Evolutionary conservation across 1,140 invertebrate genomes (phyloP).

Genomic region (Lasaia peninsularis): DNA sequence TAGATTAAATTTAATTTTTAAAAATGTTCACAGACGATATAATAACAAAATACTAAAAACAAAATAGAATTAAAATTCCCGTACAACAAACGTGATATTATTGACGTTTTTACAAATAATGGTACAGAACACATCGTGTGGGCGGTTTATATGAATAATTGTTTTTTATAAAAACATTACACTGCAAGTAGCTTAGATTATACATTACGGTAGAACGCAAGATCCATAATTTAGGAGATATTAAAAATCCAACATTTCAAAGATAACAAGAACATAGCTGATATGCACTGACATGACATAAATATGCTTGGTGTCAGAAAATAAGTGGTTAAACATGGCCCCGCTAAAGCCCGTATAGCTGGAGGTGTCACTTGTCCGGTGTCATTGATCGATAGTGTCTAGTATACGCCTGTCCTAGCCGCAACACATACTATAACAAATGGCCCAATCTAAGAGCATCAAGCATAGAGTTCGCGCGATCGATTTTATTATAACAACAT

Average conservation of each 20-base stretch:
- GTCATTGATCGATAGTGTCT: constrained; percentile 52
- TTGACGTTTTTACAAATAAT: no score
- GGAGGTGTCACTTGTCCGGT: constrained; percentile 42
- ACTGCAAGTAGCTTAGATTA: no score
- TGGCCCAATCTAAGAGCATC: constrained; percentile 1
- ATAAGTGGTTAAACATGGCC: constrained; percentile 7
- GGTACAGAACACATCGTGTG: no score
- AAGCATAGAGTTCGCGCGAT: not conserved
- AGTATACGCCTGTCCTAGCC: constrained; percentile 19
- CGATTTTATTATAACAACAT: no score
- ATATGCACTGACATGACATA: not conserved
- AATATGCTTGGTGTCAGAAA: constrained; percentile 2
- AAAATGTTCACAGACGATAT: no score
- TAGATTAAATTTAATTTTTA: no score
- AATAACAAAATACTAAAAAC: no score
- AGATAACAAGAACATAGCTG: not conserved
- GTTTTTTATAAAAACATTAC: no score
- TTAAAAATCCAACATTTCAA: not conserved
- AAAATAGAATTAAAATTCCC: no score
- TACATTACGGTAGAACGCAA: no score
- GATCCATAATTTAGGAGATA: not conserved
- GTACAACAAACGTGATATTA: no score
- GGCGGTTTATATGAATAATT: no score
- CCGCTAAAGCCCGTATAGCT: constrained; percentile 15
- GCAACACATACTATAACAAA: constrained; percentile 22